Evolutionary conservation across 2,113 vertebrate genomes (phyloP), one percentile per base, ranked within the genome.

Genomic region (Spermophilus dauricus): DNA sequence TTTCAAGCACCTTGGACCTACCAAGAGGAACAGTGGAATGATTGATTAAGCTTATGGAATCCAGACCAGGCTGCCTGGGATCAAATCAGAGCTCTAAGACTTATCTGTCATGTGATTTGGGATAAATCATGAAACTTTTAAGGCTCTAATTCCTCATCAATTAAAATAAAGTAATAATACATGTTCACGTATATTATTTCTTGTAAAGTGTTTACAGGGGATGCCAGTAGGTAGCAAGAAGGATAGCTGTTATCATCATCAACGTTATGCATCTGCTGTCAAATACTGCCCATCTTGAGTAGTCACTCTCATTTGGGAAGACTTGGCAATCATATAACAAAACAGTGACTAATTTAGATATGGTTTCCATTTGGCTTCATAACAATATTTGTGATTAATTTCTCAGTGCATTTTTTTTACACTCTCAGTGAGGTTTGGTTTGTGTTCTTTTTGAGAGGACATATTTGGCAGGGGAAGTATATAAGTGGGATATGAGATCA

Each of bases 381-480:
- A 78, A 89, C 30, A 69, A 17, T 30, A 34, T 37, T 77, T 83
- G 37, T 81, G 12, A 90, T 76, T 95, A 42, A 58, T 70, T 87
- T 95, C 56, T 90, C 85, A 65, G 42, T 48, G 22, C 8, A 39
- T 81, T 45, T n/a, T n/a, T 81, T 84, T 58, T 58, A 84, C n/a
- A 39, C 84, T 45, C 89, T 69, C 58, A 5, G 0, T 42, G 92
- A 84, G 39, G 0, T 96, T 97, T 94, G 30, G 13, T 89, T 83
- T 81, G n/a, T 76, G 7, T 89, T 97, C 75, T 70, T 92, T 93
- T 83, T 86, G 34, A 70, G 83, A 75, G 16, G 32, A n/a, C 58
- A 24, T 84, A 48, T 67, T 92, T 95, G 75, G 48, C 67, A 92
- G 7, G 58, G 14, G 7, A 96, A 45, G 0, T 91, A 1, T 91